Evolutionary conservation across 53 echinoderm and acorn worm species (phyloP).

Genomic region (Glandiceps talaboti): DNA sequence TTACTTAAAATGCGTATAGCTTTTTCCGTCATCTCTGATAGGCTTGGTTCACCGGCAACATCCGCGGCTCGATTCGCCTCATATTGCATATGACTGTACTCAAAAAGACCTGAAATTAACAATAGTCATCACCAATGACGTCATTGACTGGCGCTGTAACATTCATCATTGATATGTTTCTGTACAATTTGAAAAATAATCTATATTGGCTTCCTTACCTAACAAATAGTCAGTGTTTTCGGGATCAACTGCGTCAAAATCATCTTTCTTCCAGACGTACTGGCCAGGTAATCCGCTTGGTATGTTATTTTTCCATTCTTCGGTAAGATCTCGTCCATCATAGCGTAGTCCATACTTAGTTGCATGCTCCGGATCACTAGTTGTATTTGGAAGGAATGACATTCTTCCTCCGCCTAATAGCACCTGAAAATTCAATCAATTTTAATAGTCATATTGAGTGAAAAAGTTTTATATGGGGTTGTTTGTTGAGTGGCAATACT

Average conservation of each 20-base stretch:
- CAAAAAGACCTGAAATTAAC: slow-evolving; percentile 74
- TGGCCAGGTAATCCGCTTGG: neutral
- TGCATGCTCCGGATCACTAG: slow-evolving; percentile 41
- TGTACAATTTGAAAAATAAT: no score
- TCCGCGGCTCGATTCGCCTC: slow-evolving; percentile 25
- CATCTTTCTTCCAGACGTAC: slow-evolving; percentile 48
- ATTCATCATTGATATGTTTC: no score
- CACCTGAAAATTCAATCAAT: no score
- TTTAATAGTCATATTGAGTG: no score
- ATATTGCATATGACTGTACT: slow-evolving; percentile 37
- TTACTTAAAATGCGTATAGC: slow-evolving; percentile 42
- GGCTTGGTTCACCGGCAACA: slow-evolving; percentile 59
- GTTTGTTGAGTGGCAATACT: no score
- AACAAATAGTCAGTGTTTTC: slow-evolving; percentile 41
- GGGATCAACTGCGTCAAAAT: slow-evolving; percentile 47
- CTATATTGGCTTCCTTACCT: no score
- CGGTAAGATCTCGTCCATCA: slow-evolving; percentile 41
- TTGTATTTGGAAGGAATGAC: slow-evolving; percentile 23
- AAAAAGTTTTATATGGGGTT: no score
- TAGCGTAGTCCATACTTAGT: slow-evolving; percentile 17
- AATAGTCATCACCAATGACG: no score
- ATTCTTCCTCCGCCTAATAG: slow-evolving; percentile 57
- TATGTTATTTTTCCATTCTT: slow-evolving; percentile 17
- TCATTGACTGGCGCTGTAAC: no score
- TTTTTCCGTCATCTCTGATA: slow-evolving; percentile 67